phyloP scores from a whole-genome alignment of 2,888 invertebrate species.

The Papilio demoleus region DNA sequence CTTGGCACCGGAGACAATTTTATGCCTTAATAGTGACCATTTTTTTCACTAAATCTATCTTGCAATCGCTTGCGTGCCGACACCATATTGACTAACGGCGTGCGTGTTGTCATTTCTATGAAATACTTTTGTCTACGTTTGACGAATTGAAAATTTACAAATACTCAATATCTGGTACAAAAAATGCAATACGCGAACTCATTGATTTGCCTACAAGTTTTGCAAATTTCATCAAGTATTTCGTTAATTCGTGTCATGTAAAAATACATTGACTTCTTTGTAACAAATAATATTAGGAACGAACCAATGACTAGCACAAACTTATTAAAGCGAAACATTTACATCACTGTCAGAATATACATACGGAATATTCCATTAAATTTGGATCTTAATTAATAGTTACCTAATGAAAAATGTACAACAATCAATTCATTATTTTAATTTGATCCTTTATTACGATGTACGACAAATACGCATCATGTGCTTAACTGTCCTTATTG shows the following conservation, averaged over 20 bases:
- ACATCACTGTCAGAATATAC: background rate
- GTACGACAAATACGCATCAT: constrained; percentile 42
- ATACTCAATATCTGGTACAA: constrained; percentile 30
- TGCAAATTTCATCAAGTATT: constrained; percentile 1
- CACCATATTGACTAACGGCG: constrained; percentile 56
- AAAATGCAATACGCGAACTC: constrained; percentile 27
- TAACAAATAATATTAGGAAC: background rate
- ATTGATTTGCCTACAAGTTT: background rate
- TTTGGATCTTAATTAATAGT: background rate
- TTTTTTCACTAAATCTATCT: constrained; percentile 53
- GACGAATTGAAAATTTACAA: constrained; percentile 38
- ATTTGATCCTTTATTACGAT: background rate
- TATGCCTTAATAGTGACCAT: constrained; percentile 67
- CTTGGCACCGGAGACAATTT: constrained; percentile 76
- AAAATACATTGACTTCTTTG: constrained; percentile 16
- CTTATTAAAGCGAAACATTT: background rate
- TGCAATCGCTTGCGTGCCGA: constrained; percentile 66
- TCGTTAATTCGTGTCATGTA: constrained; percentile 8
- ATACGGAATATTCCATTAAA: background rate
- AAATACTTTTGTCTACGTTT: constrained; percentile 24
- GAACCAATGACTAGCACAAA: background rate
- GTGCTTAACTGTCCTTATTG: constrained; percentile 43
- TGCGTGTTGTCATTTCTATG: constrained; percentile 58
- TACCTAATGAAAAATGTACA: background rate
- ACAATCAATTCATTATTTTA: background rate